phyloP scores from a whole-genome alignment of 2,888 invertebrate genomes.

The Cerastis leucographa region DNA sequence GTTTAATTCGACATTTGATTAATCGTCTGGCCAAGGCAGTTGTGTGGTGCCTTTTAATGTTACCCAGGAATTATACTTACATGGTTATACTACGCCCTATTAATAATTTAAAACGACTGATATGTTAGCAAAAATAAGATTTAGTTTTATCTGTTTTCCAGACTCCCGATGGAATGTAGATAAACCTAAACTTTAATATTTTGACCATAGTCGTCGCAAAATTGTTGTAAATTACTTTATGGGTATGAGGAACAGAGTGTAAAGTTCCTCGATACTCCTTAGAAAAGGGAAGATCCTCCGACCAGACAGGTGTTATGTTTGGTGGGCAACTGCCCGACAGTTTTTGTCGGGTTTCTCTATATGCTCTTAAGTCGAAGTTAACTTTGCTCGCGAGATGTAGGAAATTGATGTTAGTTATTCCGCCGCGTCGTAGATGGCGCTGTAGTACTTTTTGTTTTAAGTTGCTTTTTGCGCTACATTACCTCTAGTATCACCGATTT shows the following conservation, averaged over 20 bases:
- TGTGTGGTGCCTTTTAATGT: neutral
- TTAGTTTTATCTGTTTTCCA: neutral
- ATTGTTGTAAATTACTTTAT: neutral
- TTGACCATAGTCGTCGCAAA: neutral
- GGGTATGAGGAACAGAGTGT: too few relatives aligned
- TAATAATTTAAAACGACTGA: neutral
- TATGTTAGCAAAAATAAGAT: neutral
- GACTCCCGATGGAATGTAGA: neutral
- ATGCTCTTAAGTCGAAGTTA: too few relatives aligned
- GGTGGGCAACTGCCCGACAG: too few relatives aligned
- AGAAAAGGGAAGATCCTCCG: too few relatives aligned
- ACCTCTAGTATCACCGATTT: neutral
- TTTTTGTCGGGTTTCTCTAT: too few relatives aligned
- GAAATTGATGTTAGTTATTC: too few relatives aligned
- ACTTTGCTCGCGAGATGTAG: too few relatives aligned
- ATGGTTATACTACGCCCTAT: neutral
- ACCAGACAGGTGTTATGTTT: too few relatives aligned
- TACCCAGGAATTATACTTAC: neutral
- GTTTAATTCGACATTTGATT: constrained; percentile 33
- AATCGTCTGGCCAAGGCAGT: constrained; percentile 10
- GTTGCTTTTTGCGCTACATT: too few relatives aligned
- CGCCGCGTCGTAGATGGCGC: too few relatives aligned
- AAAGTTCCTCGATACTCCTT: too few relatives aligned
- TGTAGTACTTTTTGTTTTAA: too few relatives aligned
- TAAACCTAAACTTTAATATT: neutral